Percentiles rank a stretch among this genome's conserved stretches.
Evolutionary conservation across 2,113 vertebrate genomes (phyloP).

Genomic region (Drymodes brunneopygia): DNA sequence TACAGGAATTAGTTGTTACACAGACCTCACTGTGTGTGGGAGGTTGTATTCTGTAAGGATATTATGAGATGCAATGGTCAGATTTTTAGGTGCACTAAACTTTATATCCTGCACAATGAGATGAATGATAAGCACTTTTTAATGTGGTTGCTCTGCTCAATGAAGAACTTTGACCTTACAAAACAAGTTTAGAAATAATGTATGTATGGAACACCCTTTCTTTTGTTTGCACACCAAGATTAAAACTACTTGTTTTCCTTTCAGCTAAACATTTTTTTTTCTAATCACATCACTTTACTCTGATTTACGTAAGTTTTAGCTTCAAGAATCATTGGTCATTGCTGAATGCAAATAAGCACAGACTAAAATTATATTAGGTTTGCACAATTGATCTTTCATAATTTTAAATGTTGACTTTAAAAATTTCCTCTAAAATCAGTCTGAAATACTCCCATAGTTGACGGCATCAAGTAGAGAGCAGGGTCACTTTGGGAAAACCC

Average conservation of each 20-base stretch:
- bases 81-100: not conserved
- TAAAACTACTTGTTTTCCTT: constrained; percentile 28
- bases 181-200: not conserved
- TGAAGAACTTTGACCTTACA: not conserved
- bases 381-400: constrained; percentile 69
- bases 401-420: constrained; percentile 77
- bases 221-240: not conserved
- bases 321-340: constrained; percentile 64
- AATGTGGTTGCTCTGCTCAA: not conserved
- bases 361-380: constrained; percentile 68
- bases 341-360: constrained; percentile 65
- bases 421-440: constrained; percentile 80
- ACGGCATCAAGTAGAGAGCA: constrained; percentile 74
- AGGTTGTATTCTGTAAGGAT: not conserved
- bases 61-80: not conserved
- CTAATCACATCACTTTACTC: constrained; percentile 46
- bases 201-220: not conserved
- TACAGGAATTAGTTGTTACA: not conserved
- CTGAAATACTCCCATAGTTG: constrained; percentile 76
- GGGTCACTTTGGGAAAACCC: constrained; percentile 82
- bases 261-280: constrained; percentile 33
- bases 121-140: not conserved
- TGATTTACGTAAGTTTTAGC: constrained; percentile 53
- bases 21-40: not conserved
- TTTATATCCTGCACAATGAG: not conserved